Percentiles rank a stretch among this genome's conserved stretches.
Conservation (phyloP, 2,888 invertebrate genomes). For the Bibio marci region DNA sequence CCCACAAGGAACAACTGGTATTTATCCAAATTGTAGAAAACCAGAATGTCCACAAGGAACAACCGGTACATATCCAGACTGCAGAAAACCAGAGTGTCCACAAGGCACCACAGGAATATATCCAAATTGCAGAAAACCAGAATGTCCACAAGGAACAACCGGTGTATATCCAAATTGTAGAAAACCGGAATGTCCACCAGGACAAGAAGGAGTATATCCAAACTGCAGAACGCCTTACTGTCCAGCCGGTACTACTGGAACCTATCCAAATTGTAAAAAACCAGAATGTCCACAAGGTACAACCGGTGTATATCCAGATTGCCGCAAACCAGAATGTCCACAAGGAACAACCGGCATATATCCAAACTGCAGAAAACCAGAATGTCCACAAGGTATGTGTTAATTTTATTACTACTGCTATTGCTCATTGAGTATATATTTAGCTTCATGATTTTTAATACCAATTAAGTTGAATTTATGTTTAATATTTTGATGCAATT, state of each 20-base stretch:
- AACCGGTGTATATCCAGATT: slow-evolving; percentile 2
- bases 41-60: slow-evolving; percentile 2
- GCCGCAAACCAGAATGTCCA: neutral
- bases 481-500: no score
- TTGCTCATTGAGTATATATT: no score
- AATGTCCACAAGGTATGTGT: no score
- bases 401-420: no score
- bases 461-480: no score
- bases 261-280: neutral
- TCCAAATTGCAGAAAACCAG: slow-evolving; percentile 1
- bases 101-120: neutral
- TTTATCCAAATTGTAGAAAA: slow-evolving; percentile 1
- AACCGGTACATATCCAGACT: slow-evolving; percentile 2
- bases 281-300: slow-evolving; percentile 3
- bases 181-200: slow-evolving; percentile 1
- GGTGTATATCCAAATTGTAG: slow-evolving; percentile 2
- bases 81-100: slow-evolving; percentile 1
- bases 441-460: no score
- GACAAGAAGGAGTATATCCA: slow-evolving; percentile 1
- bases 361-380: neutral
- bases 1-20: neutral
- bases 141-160: neutral
- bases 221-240: neutral
- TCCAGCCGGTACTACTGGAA: neutral
- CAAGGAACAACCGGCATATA: slow-evolving; percentile 1